phyloP scores from a whole-genome alignment of 2,888 invertebrate genomes.

The Azorinus chamasolen region DNA sequence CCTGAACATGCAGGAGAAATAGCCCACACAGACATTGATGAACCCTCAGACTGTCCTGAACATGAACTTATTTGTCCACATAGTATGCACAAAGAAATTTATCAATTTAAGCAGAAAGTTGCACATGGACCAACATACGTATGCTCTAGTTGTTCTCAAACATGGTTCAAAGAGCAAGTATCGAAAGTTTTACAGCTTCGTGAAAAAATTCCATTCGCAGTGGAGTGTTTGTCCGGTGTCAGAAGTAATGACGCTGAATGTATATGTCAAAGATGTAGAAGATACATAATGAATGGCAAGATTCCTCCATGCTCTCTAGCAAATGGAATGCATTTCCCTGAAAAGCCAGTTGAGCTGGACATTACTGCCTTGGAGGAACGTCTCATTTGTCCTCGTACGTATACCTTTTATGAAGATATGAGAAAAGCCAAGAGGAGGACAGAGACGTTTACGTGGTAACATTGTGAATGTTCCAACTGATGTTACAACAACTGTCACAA shows the following conservation, averaged over 20 bases:
- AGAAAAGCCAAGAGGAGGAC: slow-evolving; percentile 16
- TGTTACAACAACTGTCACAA: background rate
- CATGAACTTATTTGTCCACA: no score
- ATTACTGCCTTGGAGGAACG: slow-evolving; percentile 18
- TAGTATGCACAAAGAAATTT: no score
- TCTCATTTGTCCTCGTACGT: slow-evolving; percentile 3
- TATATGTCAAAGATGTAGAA: slow-evolving; percentile 2
- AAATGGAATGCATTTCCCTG: background rate
- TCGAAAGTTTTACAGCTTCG: slow-evolving; percentile 12
- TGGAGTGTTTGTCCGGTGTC: no score
- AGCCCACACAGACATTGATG: no score
- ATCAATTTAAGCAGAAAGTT: no score
- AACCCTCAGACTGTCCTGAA: no score
- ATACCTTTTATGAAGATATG: slow-evolving; percentile 18
- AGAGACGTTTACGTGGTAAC: slow-evolving; percentile 7
- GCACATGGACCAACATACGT: slow-evolving; percentile 31
- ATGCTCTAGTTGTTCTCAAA: slow-evolving; percentile 27
- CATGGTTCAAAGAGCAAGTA: slow-evolving; percentile 4
- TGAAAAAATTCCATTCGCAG: no score
- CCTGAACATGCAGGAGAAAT: no score
- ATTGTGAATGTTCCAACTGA: slow-evolving; percentile 27
- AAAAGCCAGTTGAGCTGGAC: background rate
- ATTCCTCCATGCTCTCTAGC: background rate
- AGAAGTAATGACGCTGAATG: background rate
- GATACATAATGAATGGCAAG: background rate